Percentiles rank a stretch among this genome's conserved stretches.
These are phyloP conservation scores for Gadus macrocephalus DNA, from an alignment of 2,113 vertebrate genomes.

Conservation along the genomic window DNA sequence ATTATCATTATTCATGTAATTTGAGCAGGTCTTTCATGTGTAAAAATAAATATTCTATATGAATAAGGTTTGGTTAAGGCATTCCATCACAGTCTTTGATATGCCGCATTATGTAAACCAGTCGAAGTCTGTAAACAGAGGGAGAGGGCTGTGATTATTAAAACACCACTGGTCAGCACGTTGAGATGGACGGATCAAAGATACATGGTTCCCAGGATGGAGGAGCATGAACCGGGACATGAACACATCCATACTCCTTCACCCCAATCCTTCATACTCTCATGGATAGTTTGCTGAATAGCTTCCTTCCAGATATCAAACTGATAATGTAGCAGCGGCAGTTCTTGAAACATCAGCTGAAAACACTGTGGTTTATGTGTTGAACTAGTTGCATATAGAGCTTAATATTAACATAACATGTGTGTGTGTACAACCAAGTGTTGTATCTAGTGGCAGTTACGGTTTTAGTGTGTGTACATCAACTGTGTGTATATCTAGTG, in stretches of 20 bases:
- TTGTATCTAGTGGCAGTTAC: too few species aligned
- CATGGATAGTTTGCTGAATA: constrained; percentile 1
- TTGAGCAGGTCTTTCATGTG: constrained; percentile 46
- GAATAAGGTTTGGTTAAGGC: constrained; percentile 45
- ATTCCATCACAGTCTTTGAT: constrained; percentile 48
- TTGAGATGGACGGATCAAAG: constrained; percentile 47
- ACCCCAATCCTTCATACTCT: not conserved
- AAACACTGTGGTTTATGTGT: too few species aligned
- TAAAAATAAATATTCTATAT: constrained; percentile 36
- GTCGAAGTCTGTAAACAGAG: constrained; percentile 54
- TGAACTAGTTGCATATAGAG: too few species aligned
- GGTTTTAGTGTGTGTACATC: too few species aligned
- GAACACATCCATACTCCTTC: constrained; percentile 6
- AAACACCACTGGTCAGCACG: constrained; percentile 41
- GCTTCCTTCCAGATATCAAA: not conserved
- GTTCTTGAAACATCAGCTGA: too few species aligned
- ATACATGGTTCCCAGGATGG: constrained; percentile 10
- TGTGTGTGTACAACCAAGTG: too few species aligned
- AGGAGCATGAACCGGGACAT: constrained; percentile 12
- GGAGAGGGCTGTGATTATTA: constrained; percentile 38
- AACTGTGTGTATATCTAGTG: too few species aligned
- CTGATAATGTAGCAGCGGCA: not conserved
- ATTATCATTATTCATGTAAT: constrained; percentile 24
- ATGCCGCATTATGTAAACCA: constrained; percentile 54
- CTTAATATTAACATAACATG: too few species aligned